phyloP scores from a whole-genome alignment of 1,140 invertebrate species.

The Heliconius nattereri region DNA sequence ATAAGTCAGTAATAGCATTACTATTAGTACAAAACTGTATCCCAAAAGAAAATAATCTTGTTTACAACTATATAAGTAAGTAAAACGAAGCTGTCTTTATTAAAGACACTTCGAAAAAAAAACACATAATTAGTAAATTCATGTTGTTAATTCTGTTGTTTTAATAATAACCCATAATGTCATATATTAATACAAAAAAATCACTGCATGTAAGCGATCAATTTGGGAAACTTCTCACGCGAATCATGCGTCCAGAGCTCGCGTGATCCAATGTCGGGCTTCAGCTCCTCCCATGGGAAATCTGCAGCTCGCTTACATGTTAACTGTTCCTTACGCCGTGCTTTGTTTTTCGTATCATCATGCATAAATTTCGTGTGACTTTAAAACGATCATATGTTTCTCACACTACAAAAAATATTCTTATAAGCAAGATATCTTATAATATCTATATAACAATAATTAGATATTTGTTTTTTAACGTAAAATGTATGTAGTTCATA shows the following conservation, averaged over 20 bases:
- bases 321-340: neutral
- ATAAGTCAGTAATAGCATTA: too few species aligned
- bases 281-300: slow-evolving; percentile 61
- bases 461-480: too few species aligned
- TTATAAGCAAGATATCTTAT: neutral
- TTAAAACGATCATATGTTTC: neutral
- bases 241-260: slow-evolving; percentile 53
- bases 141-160: too few species aligned
- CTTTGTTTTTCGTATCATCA: neutral
- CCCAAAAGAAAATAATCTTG: too few species aligned
- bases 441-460: too few species aligned
- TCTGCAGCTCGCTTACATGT: slow-evolving; percentile 24
- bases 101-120: too few species aligned
- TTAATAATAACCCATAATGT: too few species aligned
- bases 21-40: too few species aligned
- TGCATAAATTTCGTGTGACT: slow-evolving; percentile 1
- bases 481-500: too few species aligned
- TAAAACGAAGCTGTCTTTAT: too few species aligned
- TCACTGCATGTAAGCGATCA: neutral
- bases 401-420: neutral
- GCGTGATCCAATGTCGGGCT: slow-evolving; percentile 64
- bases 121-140: too few species aligned
- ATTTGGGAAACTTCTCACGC: slow-evolving; percentile 54
- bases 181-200: neutral
- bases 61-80: too few species aligned